Evolutionary conservation across 2,888 invertebrate species (phyloP), one percentile per base, ranked within the genome.

Genomic region (Agriotes lineatus): DNA sequence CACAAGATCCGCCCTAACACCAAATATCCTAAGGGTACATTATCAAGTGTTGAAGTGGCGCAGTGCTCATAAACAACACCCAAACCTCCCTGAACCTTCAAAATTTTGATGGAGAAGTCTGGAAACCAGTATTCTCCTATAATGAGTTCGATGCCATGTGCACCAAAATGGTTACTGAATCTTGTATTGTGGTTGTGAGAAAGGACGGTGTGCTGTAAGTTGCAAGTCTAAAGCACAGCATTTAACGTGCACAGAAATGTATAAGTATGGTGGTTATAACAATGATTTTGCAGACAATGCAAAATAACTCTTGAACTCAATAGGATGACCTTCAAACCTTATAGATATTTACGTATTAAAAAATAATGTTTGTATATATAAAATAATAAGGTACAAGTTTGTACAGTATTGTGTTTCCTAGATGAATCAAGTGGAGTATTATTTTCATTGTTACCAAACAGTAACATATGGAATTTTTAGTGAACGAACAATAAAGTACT

Each of bases 21-120:
- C 37, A 37, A 9, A 37, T 37, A 37, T 37, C 37, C 3, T 37
- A n/a, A 37, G 37, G 37, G 37, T 37, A 37, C 4, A 37, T 37
- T 37, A 37, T n/a, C 37, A 37, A 37, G 37, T 37, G 37, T 37
- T 37, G 37, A n/a, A 37, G 37, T 37, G 37, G n/a, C 10, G 37
- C 37, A 37, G n/a, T 37, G 37, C 37, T 37, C 7, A 37, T n/a
- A n/a, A n/a, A n/a, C n/a, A n/a, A n/a, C n/a, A n/a, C n/a, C n/a
- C n/a, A n/a, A n/a, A n/a, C n/a, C n/a, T 30, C n/a, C n/a, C n/a
- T n/a, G 30, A 30, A 6, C 30, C 30, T 4, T 30, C 30, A 30
- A 9, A 30, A 30, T 37, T 37, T 37, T 6, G 37, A 37, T 37
- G 37, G 37, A 7, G 37, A 37, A 10, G 4, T 37, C 37, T 37